Conservation (phyloP, 2,888 invertebrate genomes). For the Drosophila quasianomalipes region DNA sequence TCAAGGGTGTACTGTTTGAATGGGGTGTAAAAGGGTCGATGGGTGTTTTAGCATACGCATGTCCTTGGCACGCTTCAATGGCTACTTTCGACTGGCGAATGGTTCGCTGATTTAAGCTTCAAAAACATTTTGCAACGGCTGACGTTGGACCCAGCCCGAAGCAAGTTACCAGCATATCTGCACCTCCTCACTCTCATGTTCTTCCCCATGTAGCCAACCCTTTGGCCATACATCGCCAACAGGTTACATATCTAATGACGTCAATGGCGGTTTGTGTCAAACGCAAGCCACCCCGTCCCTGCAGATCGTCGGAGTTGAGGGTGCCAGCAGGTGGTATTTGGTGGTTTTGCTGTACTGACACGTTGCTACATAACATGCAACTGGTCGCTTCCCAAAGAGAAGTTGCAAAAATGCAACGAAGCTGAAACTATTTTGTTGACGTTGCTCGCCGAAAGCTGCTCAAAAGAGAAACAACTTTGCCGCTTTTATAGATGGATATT, state of each 20-base stretch:
- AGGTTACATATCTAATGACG: conserved; percentile 57
- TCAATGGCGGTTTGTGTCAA: conserved; percentile 59
- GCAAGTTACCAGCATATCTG: background rate
- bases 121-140: conserved; percentile 50
- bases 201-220: background rate
- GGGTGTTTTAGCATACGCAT: conserved; percentile 35
- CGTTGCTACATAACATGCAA: conserved; percentile 72
- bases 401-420: conserved; percentile 50
- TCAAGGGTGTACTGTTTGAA: background rate
- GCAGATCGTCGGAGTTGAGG: conserved; percentile 6
- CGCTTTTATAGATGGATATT: conserved; percentile 13
- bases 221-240: conserved; percentile 26
- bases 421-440: conserved; percentile 39
- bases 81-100: conserved; percentile 34
- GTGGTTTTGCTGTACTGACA: conserved; percentile 57
- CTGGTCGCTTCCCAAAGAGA: conserved; percentile 54
- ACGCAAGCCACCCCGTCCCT: conserved; percentile 24
- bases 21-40: background rate
- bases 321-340: background rate
- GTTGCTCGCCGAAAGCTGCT: conserved; percentile 28
- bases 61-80: conserved; percentile 60
- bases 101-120: conserved; percentile 51
- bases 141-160: conserved; percentile 21
- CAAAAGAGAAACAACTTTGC: conserved; percentile 26
- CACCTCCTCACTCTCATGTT: background rate